Conservation (phyloP, 1,140 invertebrate genomes). For the Orius insidiosus region DNA sequence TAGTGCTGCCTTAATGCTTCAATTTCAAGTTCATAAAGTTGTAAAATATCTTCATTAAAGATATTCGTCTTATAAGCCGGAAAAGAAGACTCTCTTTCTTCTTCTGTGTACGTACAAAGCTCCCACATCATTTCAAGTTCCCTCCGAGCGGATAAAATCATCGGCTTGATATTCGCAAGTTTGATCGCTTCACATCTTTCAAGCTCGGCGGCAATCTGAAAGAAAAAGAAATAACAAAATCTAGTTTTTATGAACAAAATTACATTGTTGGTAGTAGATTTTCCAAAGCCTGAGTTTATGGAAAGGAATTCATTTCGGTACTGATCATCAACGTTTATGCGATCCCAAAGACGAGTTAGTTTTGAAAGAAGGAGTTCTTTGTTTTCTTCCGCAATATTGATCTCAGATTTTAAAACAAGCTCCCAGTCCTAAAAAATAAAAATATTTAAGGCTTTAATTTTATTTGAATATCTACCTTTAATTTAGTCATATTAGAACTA, state of each 20-base stretch:
- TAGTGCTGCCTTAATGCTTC: constrained; percentile 13
- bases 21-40: constrained; percentile 15
- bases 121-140: constrained; percentile 15
- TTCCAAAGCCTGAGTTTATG: constrained; percentile 7
- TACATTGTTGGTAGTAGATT: constrained; percentile 12
- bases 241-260: background rate
- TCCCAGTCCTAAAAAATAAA: constrained; percentile 12
- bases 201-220: constrained; percentile 13
- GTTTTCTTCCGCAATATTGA: constrained; percentile 7
- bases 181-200: constrained; percentile 15
- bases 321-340: constrained; percentile 8
- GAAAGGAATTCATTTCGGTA: constrained; percentile 13
- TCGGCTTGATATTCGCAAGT: constrained; percentile 13
- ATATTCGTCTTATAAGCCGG: constrained; percentile 6
- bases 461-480: constrained; percentile 4
- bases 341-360: constrained; percentile 12
- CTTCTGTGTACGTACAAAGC: constrained; percentile 10
- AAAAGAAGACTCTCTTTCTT: constrained; percentile 10
- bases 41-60: constrained; percentile 15
- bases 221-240: too few species aligned
- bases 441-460: too few species aligned
- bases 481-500: constrained; percentile 9
- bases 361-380: constrained; percentile 9
- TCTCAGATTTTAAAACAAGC: constrained; percentile 9
- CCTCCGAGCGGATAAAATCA: constrained; percentile 12